These are phyloP conservation scores for Rotaria sp. DNA, from an alignment of 2,888 invertebrate genomes.

Conservation along the genomic window DNA sequence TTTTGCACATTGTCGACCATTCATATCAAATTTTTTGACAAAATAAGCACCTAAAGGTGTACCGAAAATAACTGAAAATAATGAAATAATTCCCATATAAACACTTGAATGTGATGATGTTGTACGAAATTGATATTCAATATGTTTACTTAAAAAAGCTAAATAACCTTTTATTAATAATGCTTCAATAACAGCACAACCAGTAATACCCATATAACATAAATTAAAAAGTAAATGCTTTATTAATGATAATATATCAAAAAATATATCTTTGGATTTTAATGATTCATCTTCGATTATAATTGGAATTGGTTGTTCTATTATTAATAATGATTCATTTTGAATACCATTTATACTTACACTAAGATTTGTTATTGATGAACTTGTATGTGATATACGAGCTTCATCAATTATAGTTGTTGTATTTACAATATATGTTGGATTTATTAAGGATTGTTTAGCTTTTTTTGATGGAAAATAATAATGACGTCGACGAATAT, in stretches of 20 bases:
- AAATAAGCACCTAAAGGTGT: conserved; percentile 34
- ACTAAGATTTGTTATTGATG: not conserved
- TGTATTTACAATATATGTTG: not conserved
- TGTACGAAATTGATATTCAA: conserved; percentile 30
- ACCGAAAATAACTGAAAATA: conserved; percentile 35
- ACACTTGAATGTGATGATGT: conserved; percentile 28
- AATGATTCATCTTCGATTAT: not conserved
- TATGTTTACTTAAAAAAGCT: conserved; percentile 22
- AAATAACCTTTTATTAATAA: conserved; percentile 18
- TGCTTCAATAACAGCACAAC: conserved; percentile 20
- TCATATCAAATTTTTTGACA: conserved; percentile 22
- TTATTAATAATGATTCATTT: not conserved
- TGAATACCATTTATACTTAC: not conserved
- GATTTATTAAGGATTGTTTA: not conserved
- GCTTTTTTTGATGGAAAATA: not conserved
- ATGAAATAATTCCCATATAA: conserved; percentile 30
- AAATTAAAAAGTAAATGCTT: conserved; percentile 7
- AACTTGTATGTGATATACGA: not conserved
- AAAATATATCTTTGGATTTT: not conserved
- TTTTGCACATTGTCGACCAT: conserved; percentile 27
- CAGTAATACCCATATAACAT: not conserved
- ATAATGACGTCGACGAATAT: not conserved
- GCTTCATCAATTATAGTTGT: not conserved
- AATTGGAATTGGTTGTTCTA: not conserved
- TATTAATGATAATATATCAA: not conserved